Evolutionary conservation across 2,113 vertebrate genomes (phyloP).

Genomic region (Mirounga angustirostris): DNA sequence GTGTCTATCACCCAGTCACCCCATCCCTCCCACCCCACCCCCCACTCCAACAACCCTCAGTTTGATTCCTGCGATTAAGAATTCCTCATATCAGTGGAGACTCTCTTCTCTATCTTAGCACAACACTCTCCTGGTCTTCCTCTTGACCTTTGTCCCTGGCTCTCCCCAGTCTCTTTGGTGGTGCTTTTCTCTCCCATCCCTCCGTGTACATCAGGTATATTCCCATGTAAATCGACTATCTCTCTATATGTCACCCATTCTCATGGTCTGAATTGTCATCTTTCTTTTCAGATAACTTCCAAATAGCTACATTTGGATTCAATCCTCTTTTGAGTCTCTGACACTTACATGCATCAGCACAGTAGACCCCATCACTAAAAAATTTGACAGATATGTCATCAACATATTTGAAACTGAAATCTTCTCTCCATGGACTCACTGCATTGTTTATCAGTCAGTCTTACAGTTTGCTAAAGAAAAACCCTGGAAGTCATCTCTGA

Average conservation of each 20-base stretch:
- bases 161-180: neutral
- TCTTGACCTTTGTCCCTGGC: too few species aligned
- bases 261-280: neutral
- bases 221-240: neutral
- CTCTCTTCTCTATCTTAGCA: neutral
- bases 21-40: too few species aligned
- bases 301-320: neutral
- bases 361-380: neutral
- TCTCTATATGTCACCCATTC: neutral
- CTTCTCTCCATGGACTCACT: neutral
- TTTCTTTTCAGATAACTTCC: neutral
- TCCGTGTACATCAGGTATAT: neutral
- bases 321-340: neutral
- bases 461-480: neutral
- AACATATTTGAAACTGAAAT: neutral
- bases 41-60: too few species aligned
- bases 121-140: neutral
- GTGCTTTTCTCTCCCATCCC: too few species aligned
- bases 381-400: neutral
- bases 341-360: neutral
- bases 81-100: neutral
- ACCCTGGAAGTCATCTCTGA: neutral
- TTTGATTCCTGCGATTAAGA: too few species aligned
- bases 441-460: neutral
- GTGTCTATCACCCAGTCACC: too few species aligned